phyloP scores from a whole-genome alignment of 2,113 vertebrate species.

The Pollachius pollachius region DNA sequence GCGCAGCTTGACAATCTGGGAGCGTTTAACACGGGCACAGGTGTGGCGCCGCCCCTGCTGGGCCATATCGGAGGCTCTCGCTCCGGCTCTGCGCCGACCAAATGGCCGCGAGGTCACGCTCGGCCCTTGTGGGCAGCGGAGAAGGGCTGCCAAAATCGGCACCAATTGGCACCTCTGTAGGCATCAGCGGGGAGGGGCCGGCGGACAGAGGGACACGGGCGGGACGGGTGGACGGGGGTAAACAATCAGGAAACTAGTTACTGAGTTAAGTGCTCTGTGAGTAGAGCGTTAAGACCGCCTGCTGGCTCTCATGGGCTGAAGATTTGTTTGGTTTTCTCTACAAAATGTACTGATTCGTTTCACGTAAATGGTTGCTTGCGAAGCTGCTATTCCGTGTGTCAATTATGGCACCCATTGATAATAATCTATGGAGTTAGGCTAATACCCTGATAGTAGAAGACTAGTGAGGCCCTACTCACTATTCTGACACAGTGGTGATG shows the following conservation, averaged over 20 bases:
- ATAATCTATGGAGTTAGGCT: no score
- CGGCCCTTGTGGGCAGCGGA: constrained; percentile 57
- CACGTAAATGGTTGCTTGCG: no score
- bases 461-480: no score
- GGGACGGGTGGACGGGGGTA: constrained; percentile 38
- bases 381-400: no score
- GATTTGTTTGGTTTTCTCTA: no score
- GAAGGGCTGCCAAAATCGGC: constrained; percentile 74
- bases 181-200: constrained; percentile 67
- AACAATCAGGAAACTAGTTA: no score
- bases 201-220: constrained; percentile 66
- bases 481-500: constrained; percentile 92
- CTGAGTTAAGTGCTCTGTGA: no score
- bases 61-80: constrained; percentile 51
- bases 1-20: constrained; percentile 52
- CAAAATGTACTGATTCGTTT: no score
- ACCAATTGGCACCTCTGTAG: constrained; percentile 82
- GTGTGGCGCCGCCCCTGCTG: constrained; percentile 69
- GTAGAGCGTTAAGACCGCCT: no score
- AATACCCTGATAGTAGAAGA: no score
- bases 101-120: constrained; percentile 36
- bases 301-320: no score
- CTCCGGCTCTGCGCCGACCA: constrained; percentile 39
- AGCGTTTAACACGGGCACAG: constrained; percentile 65
- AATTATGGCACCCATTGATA: no score